Evolutionary conservation across 2,888 invertebrate species (phyloP).

Genomic region (Sussaba pulchella): DNA sequence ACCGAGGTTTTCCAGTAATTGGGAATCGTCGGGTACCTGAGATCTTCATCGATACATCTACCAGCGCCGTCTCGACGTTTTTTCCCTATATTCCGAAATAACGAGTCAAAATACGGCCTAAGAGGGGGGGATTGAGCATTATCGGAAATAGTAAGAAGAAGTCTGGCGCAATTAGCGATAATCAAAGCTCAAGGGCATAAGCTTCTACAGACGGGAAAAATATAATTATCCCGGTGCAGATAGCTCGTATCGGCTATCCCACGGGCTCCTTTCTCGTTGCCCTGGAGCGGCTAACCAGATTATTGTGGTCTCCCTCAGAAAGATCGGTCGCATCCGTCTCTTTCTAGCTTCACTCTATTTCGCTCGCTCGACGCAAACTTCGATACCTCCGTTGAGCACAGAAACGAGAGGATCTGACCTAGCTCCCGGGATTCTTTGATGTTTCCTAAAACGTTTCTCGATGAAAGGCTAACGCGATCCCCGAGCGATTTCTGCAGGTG

Average conservation of each 20-base stretch:
- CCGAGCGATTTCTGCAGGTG: slow-evolving; percentile 81
- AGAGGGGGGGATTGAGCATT: too few relatives aligned
- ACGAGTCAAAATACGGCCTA: not conserved
- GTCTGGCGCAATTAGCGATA: slow-evolving; percentile 25
- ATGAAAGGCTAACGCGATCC: slow-evolving; percentile 79
- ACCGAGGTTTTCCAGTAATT: not conserved
- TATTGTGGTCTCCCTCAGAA: slow-evolving; percentile 68
- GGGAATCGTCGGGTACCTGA: not conserved
- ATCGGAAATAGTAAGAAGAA: slow-evolving; percentile 4
- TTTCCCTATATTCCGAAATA: not conserved
- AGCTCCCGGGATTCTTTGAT: slow-evolving; percentile 82
- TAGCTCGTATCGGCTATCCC: slow-evolving; percentile 43
- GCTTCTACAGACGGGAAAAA: slow-evolving; percentile 29
- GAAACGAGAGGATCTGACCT: slow-evolving; percentile 63
- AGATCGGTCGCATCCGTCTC: slow-evolving; percentile 42
- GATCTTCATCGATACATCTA: not conserved
- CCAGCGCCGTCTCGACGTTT: not conserved
- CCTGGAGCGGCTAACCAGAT: slow-evolving; percentile 69
- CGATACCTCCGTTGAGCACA: slow-evolving; percentile 47
- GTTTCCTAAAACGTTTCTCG: slow-evolving; percentile 80
- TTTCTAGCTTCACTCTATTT: slow-evolving; percentile 43
- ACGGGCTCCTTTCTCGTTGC: slow-evolving; percentile 53
- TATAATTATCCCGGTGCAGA: slow-evolving; percentile 58
- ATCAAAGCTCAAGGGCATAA: slow-evolving; percentile 56
- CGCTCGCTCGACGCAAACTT: slow-evolving; percentile 33